Percentiles rank a stretch among this genome's conserved stretches.
phyloP scores from a whole-genome alignment of 2,113 vertebrate species.

The Pseudorasbora parva region DNA sequence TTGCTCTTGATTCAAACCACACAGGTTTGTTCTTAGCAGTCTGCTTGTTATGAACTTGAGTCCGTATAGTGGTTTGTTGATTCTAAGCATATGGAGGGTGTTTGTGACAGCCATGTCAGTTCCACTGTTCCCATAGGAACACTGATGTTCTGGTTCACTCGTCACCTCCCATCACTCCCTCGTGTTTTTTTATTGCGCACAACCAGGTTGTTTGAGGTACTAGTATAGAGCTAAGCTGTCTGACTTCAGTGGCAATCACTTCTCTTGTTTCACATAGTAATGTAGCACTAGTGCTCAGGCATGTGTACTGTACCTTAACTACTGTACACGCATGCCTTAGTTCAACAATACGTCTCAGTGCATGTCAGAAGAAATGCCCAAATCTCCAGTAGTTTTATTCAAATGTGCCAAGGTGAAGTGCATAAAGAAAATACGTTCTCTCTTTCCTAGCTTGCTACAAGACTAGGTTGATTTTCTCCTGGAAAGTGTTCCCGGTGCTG shows the following conservation, averaged over 20 bases:
- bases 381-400: neutral
- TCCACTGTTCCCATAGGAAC: slow-evolving; percentile 39
- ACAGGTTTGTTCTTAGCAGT: neutral
- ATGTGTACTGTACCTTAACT: neutral
- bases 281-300: neutral
- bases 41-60: neutral
- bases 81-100: no score
- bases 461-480: neutral
- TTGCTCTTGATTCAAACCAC: neutral
- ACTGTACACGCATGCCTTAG: neutral
- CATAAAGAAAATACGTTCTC: neutral
- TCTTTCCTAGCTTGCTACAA: neutral
- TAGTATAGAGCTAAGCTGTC: neutral
- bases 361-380: neutral
- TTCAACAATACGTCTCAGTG: neutral
- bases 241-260: neutral
- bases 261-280: neutral
- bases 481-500: neutral
- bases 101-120: no score
- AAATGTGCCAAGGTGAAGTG: no score
- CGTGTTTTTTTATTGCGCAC: neutral
- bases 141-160: slow-evolving; percentile 31
- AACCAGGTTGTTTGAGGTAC: slow-evolving; percentile 15
- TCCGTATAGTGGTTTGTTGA: neutral
- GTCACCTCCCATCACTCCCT: slow-evolving; percentile 11